Evolutionary conservation across 2,797 vertebrate species (phyloP), one percentile per base, ranked within the genome.

Genomic region (Artibeus lituratus): DNA sequence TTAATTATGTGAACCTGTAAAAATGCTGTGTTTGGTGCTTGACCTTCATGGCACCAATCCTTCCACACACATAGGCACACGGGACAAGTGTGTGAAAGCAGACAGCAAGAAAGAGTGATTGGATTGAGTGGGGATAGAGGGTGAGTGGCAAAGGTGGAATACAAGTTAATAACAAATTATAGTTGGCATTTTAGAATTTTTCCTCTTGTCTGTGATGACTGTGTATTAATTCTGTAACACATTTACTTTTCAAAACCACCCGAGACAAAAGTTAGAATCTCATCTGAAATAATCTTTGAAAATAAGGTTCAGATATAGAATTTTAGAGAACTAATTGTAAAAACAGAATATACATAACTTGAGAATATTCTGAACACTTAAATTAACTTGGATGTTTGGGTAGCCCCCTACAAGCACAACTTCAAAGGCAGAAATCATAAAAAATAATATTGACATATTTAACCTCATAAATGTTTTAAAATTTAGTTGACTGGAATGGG

Each of bases 321-420:
- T 70, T 91, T 94, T 93, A 19, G 84, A 93, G 26, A 92, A 84
- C 7, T 67, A 88, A 73, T 29, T 92, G 19, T 73, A 67, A 78
- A 94, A 65, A 42, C 39, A 22, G 11, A 92, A 92, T 80, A 12
- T 4, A 87, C 15, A 76, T 47, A 80, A 87, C 83, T 53, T 18
- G 29, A 53, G 4, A 73, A 76, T 94, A 82, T 90, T 5, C 76
- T 78, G 35, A 94, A 44, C 89, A 42, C 1, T 81, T 92, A 55
- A 16, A 62, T 69, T 76, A 44, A 57, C 37, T 39, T 90, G 29
- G 49, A 39, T 74, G 3, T 39, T 82, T 74, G 10, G n/a, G 8
- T 83, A 78, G 78, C 3, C 5, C 10, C 44, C 14, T 91, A 37
- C 7, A 70, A 55, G 16, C 19, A 62, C n/a, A 73, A 70, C 24